Base-by-base conservation (phyloP, 1,140 invertebrate species). In the Penaeus indicus region DNA sequence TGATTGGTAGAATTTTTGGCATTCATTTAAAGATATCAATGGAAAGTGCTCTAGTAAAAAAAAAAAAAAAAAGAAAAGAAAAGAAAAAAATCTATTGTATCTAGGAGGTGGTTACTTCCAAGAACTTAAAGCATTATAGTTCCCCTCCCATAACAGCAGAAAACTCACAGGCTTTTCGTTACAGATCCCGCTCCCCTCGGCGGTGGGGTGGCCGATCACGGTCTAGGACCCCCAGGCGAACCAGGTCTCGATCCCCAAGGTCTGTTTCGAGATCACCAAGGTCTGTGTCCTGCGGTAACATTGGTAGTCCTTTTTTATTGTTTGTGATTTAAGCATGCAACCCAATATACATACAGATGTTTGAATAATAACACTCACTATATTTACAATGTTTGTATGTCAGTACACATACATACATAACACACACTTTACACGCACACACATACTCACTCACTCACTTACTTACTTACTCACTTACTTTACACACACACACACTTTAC, bases 181-280 rank as follows among this genome's bases (percentile, higher is more conserved):
- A 27, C 88, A 89, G 88, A 83, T 89, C 88, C 38, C 88, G 88
- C 32, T 54, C 69, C n/a, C 88, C 83, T 16, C 47, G 88, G 19
- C 84, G 88, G 77, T 89, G 77, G 63, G 86, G 86, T 7, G 81
- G 86, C n/a, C 78, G 78, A 18, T 80, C 78, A 32, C 78, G 88
- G 25, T 89, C 88, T 32, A 63, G 88, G 54, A 85, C 88, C 27
- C 88, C 88, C 13, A 89, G 84, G 47, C 77, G 88, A 25, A 81
- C 88, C 25, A 63, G 88, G 78, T 89, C 88, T 25, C 83, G 88
- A 61, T 89, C 88, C 75, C 88, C 88, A 61, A 89, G 88, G 88
- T 89, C 83, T 89, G 87, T 89, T 78, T 89, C 87, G 63, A 27
- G 82, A 42, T 84, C 87, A 27, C 82, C 87, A 84, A 84, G 87